phyloP scores from a whole-genome alignment of 2,797 vertebrate genomes.

The Hoplostethus mediterraneus region DNA sequence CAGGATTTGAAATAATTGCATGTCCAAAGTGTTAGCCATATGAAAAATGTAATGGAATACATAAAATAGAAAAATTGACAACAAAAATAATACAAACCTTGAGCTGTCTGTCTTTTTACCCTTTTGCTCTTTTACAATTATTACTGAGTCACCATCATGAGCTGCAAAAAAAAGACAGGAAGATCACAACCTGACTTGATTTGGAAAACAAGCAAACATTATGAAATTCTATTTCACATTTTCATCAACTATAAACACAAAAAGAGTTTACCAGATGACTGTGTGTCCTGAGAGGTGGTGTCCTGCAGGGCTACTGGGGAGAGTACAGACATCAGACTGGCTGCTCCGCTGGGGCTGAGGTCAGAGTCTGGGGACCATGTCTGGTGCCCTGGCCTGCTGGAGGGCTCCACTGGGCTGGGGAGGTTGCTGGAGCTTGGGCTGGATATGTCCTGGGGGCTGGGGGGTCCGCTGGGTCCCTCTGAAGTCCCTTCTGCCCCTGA shows the following conservation, averaged over 20 bases:
- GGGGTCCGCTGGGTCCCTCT: conserved; percentile 76
- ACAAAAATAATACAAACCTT: conserved; percentile 85
- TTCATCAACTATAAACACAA: neutral
- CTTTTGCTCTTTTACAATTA: conserved; percentile 92
- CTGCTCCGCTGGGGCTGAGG: conserved; percentile 56
- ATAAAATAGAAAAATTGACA: neutral
- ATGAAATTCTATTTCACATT: neutral
- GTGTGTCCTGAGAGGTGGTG: conserved; percentile 84
- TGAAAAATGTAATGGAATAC: neutral
- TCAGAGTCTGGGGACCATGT: conserved; percentile 71
- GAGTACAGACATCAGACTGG: conserved; percentile 57
- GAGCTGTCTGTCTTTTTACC: conserved; percentile 83
- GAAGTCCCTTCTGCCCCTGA: conserved; percentile 73
- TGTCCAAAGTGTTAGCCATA: neutral
- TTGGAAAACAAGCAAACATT: conserved; percentile 10
- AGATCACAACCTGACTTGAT: conserved; percentile 22
- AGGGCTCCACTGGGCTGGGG: conserved; percentile 76
- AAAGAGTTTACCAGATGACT: conserved; percentile 80
- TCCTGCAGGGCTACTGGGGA: conserved; percentile 81
- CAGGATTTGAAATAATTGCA: too few species aligned
- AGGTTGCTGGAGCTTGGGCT: conserved; percentile 82
- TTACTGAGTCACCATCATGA: conserved; percentile 91
- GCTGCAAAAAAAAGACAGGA: conserved; percentile 63
- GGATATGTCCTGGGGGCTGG: conserved; percentile 74
- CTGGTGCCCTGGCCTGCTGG: conserved; percentile 69